Base-by-base conservation (phyloP, 2,113 vertebrate genomes). In the Todiramphus saurophagus region DNA sequence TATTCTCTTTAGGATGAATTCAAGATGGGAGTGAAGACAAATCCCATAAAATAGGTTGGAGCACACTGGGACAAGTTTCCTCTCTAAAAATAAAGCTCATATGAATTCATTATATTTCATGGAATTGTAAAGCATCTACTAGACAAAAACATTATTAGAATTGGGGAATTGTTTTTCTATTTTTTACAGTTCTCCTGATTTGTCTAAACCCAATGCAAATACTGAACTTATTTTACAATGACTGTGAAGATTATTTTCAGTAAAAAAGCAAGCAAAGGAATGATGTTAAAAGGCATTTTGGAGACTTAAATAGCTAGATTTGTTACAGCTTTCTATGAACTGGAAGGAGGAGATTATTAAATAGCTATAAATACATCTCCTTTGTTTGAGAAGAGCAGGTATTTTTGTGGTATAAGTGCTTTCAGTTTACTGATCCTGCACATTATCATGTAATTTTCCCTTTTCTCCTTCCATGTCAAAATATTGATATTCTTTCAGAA, bases 401-500 rank as follows among this genome's bases (percentile, higher is more conserved):
- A 96, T 97, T 97, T 98, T 96, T 96, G 96, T 91, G 59, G 55
- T 93, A 60, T 96, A 97, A 96, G 90, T 96, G 96, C 94, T 98
- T 97, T 98, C 96, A 93, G 96, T 96, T 97, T 86, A 95, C 85
- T 93, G 73, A 95, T 98, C 93, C 95, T 96, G 91, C 96, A 94
- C 89, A 90, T 96, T 97, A 97, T 95, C 41, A 80, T 97, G 90
- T 96, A 98, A 97, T 98, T 98, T 98, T 97, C 91, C 56, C 89
- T 97, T 97, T 97, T 97, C 94, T 97, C 67, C 69, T 97, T 97
- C 89, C 68, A 30, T 97, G 96, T 98, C 97, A 98, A 98, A 98
- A 98, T 98, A 98, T 97, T 98, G 97, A 98, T 98, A 98, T 97
- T 97, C 94, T 98, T 97, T 96, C 94, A 96, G 95, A 97, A 98